Evolutionary conservation across 2,797 vertebrate genomes (phyloP), one percentile per base, ranked within the genome.

Genomic region (Thunnus albacares): DNA sequence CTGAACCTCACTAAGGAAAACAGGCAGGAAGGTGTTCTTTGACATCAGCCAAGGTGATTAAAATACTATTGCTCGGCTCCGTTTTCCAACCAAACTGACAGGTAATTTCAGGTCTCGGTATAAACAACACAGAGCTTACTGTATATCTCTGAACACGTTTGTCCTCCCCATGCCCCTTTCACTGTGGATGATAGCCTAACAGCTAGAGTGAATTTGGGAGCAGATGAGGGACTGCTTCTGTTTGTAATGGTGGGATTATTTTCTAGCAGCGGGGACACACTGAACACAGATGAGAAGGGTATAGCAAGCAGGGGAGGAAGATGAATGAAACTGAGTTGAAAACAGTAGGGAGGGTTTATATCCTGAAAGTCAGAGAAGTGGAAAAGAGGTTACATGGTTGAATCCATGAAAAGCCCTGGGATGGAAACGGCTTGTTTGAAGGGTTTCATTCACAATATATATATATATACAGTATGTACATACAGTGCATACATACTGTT

Each of bases 41-140:
- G 83, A 91, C 82, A 89, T 71, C 75, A 70, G 68, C 86, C 82
- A 74, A 72, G 82, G 63, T 91, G 87, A 89, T 92, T 92, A 91
- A 63, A 89, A 90, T 88, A 86, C 76, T 82, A 79, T 79, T 68
- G 74, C 87, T 86, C 35, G 59, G 65, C 81, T 91, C 62, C 77
- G 51, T 57, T 89, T 91, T 87, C 71, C 84, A 79, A 58, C 73
- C 64, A 82, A 74, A 79, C 88, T 91, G 92, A 90, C 92, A 92
- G 90, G 86, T 89, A 85, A 92, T 93, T 92, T 86, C 79, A 85
- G 83, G 82, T 91, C 77, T 69, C 30, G 71, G 73, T 78, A 82
- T 86, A 87, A 91, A 89, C 80, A 89, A 65, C 69, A 71, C 80
- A 82, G n/a, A 67, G 62, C 71, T 74, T 75, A 75, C 81, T 81